These are phyloP conservation scores for Aelia acuminata DNA, from an alignment of 2,888 invertebrate species.

Conservation along the genomic window DNA sequence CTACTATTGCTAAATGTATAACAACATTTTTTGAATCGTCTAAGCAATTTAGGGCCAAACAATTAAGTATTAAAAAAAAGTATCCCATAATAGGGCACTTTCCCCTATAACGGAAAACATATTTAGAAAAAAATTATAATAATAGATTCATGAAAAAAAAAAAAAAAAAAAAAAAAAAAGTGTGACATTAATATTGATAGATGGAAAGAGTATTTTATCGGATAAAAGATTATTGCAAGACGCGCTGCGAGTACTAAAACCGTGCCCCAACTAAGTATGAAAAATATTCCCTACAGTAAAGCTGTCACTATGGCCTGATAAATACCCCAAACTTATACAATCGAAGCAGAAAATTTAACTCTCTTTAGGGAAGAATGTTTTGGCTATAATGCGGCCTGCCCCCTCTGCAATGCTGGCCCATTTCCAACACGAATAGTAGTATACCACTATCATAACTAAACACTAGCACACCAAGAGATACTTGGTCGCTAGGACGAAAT, in stretches of 20 bases:
- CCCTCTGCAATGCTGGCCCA: not conserved
- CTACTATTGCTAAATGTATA: too few species aligned
- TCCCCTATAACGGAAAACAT: too few species aligned
- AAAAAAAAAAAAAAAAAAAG: too few species aligned
- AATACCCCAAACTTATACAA: slow-evolving; percentile 44
- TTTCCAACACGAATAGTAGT: not conserved
- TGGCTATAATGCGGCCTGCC: slow-evolving; percentile 17
- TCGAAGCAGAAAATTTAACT: slow-evolving; percentile 35
- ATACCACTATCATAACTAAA: not conserved
- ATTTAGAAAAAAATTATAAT: too few species aligned
- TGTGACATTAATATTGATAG: not conserved
- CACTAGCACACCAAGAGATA: too few species aligned
- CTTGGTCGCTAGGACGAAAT: too few species aligned
- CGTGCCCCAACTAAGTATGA: slow-evolving; percentile 25
- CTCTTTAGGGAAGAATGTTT: slow-evolving; percentile 39
- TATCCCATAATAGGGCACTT: too few species aligned
- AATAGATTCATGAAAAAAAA: too few species aligned
- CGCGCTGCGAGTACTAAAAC: not conserved
- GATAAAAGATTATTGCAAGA: not conserved
- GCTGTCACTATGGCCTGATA: slow-evolving; percentile 30
- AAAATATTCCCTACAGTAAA: slow-evolving; percentile 30
- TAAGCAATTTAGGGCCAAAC: too few species aligned
- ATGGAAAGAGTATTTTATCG: not conserved
- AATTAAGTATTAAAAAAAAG: too few species aligned
- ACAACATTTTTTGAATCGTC: too few species aligned